These are phyloP conservation scores for Nymphalis polychloros DNA, from an alignment of 2,888 invertebrate species.

Conservation along the genomic window DNA sequence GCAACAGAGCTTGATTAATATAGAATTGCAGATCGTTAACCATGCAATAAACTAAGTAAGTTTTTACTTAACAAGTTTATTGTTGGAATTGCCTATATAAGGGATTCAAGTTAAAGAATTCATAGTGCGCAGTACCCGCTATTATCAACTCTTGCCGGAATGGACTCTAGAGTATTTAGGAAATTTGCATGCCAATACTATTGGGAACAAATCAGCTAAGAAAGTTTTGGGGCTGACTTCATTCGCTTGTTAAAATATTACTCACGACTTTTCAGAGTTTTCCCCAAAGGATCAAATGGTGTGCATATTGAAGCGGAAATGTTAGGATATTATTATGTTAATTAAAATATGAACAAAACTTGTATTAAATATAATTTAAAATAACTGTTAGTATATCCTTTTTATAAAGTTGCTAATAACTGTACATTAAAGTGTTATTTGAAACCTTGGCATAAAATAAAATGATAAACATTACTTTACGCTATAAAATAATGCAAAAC, in stretches of 20 bases:
- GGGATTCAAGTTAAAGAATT: slow-evolving; percentile 56
- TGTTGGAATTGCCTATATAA: slow-evolving; percentile 50
- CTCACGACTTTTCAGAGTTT: slow-evolving; percentile 7
- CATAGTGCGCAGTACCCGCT: slow-evolving; percentile 49
- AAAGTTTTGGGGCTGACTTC: slow-evolving; percentile 53
- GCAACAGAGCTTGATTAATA: no score
- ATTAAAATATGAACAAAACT: no score
- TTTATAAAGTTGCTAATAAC: no score
- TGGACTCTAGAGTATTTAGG: slow-evolving; percentile 55
- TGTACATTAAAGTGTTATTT: no score
- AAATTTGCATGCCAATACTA: slow-evolving; percentile 69
- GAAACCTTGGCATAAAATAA: no score
- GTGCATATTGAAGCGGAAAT: background rate
- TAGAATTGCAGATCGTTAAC: background rate
- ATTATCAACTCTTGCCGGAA: slow-evolving; percentile 37
- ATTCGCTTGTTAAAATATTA: slow-evolving; percentile 24
- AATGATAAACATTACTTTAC: no score
- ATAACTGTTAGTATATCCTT: no score
- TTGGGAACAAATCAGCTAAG: slow-evolving; percentile 54
- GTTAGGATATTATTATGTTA: background rate
- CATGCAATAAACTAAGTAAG: slow-evolving; percentile 9
- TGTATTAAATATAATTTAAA: no score
- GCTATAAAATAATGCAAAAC: no score
- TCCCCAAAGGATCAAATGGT: background rate
- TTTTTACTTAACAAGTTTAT: slow-evolving; percentile 13